Base-by-base conservation (phyloP, 2,888 invertebrate species). In the Coenonympha arcania region DNA sequence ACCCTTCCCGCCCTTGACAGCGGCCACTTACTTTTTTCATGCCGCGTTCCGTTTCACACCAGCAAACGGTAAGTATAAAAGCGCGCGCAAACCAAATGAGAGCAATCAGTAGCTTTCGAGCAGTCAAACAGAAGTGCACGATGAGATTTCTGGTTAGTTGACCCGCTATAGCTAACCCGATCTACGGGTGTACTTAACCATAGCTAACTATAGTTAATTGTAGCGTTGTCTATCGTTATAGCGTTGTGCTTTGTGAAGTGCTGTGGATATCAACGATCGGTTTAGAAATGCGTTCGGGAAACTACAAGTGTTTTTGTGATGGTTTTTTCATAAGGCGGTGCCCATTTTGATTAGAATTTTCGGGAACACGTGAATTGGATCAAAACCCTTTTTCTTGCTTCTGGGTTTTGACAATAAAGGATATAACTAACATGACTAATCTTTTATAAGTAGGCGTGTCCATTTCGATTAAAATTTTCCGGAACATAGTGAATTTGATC, bases 81-180 rank as follows among this genome's bases (percentile, higher is more conserved):
- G 74, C 72, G 58, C 60, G 51, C 68, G 64, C 60, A 74, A 62
- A 68, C 80, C 68, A 73, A 81, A 76, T 71, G 74, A 76, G 73
- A 78, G 71, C 80, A 84, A 71, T 84, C 86, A 86, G 85, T 86
- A 85, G 86, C 84, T 75, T 73, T 79, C 82, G 82, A 66, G 86
- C 85, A 86, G 86, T 86, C 86, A 80, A 77, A 82, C 81, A 79
- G 86, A 86, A 86, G 81, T 85, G 82, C 85, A 84, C 66, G 82
- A 85, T 86, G 84, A 81, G 84, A 85, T 72, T 85, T 78, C 84
- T 85, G 82, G 82, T 85, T 68, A 78, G 86, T 82, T 72, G 54
- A n/a, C 30, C 36, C 6, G 11, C 11, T 16, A 36, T 19, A 36
- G 31, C 16, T 33, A n/a, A 11, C 11, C n/a, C 30, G 2, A 6